A percentile compares a stretch with the other conserved stretches of the same genome.
Conservation (phyloP, 2,113 vertebrate species). For the Ellobius talpinus region DNA sequence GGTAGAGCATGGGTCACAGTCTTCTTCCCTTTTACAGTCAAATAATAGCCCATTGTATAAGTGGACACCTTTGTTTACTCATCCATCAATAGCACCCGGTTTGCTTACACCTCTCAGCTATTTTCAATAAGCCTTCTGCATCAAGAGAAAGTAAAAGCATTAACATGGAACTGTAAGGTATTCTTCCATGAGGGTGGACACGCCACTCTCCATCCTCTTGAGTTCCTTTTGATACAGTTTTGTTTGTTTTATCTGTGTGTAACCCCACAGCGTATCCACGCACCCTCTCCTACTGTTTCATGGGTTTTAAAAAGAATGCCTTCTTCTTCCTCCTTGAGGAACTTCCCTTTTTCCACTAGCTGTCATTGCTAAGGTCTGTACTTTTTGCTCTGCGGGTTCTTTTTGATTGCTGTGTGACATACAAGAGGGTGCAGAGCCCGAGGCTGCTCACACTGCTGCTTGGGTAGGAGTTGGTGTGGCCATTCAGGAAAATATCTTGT, state of each 20-base stretch:
- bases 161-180: not conserved
- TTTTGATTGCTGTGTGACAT: not conserved
- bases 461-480: not conserved
- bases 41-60: not conserved
- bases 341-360: not conserved
- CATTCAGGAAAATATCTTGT: not conserved
- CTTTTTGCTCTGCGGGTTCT: not conserved
- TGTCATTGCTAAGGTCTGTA: not conserved
- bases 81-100: not conserved
- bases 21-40: constrained; percentile 1
- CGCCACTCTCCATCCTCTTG: not conserved
- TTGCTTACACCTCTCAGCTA: not conserved
- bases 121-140: not conserved
- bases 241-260: not conserved
- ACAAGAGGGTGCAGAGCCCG: not conserved
- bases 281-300: not conserved
- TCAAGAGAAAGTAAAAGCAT: not conserved
- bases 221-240: not conserved
- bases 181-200: not conserved
- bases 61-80: not conserved
- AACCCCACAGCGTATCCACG: not conserved
- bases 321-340: not conserved
- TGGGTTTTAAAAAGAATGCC: not conserved
- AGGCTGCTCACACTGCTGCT: not conserved
- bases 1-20: not conserved